Percentiles rank a stretch among this genome's conserved stretches.
phyloP scores from a whole-genome alignment of 2,888 invertebrate species.

The Drosophila pseudotalamancana region DNA sequence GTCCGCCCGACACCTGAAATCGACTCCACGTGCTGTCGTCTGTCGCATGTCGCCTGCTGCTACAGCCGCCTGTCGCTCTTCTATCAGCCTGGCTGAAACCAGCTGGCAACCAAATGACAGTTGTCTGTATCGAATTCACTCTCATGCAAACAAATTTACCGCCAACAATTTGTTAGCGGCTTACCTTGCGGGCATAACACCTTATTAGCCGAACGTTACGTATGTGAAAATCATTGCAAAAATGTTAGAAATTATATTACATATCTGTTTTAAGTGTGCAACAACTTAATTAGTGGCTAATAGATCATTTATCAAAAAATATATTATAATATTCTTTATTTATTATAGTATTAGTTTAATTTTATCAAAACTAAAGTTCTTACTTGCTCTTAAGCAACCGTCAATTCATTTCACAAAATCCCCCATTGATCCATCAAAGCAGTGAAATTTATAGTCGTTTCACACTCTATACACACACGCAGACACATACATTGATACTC shows the following conservation, averaged over 20 bases:
- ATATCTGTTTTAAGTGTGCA: too few species aligned
- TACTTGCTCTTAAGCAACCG: not conserved
- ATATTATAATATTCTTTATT: too few species aligned
- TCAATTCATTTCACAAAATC: conserved; percentile 1
- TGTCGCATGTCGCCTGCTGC: not conserved
- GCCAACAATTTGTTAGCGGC: conserved; percentile 58
- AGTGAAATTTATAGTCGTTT: not conserved
- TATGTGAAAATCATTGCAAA: not conserved
- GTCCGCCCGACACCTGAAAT: conserved; percentile 67
- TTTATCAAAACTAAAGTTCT: too few species aligned
- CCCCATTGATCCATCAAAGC: not conserved
- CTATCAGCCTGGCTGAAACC: conserved; percentile 44
- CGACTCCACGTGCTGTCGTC: conserved; percentile 64
- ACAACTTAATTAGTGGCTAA: too few species aligned
- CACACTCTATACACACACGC: not conserved
- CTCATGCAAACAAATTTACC: conserved; percentile 49
- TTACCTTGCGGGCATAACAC: not conserved
- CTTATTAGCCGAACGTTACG: conserved; percentile 8
- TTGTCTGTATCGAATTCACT: conserved; percentile 49
- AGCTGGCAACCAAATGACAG: conserved; percentile 56
- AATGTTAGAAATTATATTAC: not conserved
- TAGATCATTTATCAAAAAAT: too few species aligned
- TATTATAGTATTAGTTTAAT: too few species aligned
- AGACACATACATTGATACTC: not conserved
- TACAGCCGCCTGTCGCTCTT: conserved; percentile 23